Evolutionary conservation across 2,888 invertebrate species (phyloP).

Genomic region (Scaptodrosophila latifasciaeformis): DNA sequence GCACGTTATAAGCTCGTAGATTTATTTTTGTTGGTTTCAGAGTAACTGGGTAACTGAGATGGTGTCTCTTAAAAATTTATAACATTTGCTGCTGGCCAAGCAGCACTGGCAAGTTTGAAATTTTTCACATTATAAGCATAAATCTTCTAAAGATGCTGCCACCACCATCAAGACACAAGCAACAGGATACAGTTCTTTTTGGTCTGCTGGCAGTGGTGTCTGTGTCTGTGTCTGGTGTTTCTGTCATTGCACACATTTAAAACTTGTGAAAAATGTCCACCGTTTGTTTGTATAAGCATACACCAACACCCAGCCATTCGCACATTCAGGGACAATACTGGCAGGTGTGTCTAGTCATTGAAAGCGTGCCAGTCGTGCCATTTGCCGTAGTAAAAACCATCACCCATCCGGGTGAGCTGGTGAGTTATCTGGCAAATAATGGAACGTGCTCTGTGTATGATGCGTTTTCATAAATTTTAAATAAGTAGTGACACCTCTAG

Average conservation of each 20-base stretch:
- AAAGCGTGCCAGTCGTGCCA: constrained; percentile 41
- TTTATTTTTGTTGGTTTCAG: background rate
- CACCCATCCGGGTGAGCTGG: constrained; percentile 23
- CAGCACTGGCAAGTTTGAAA: constrained; percentile 31
- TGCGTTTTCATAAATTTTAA: constrained; percentile 69
- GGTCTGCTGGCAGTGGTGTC: constrained; percentile 18
- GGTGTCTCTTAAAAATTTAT: constrained; percentile 50
- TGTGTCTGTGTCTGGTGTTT: no score
- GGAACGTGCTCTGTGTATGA: constrained; percentile 68
- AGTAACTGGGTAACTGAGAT: background rate
- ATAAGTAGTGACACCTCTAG: constrained; percentile 54
- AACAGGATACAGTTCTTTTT: constrained; percentile 11
- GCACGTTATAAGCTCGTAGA: no score
- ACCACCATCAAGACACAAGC: no score
- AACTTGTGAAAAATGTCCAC: constrained; percentile 65
- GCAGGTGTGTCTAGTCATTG: constrained; percentile 42
- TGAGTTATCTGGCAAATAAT: constrained; percentile 69
- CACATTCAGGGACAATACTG: background rate
- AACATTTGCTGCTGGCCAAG: constrained; percentile 28
- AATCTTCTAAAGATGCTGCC: constrained; percentile 50
- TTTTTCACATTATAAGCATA: constrained; percentile 62
- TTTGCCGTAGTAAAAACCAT: constrained; percentile 56
- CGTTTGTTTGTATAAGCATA: constrained; percentile 41
- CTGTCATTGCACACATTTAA: constrained; percentile 36
- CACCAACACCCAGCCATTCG: constrained; percentile 19